Conservation (phyloP, 2,888 invertebrate species). For the Aelia acuminata region DNA sequence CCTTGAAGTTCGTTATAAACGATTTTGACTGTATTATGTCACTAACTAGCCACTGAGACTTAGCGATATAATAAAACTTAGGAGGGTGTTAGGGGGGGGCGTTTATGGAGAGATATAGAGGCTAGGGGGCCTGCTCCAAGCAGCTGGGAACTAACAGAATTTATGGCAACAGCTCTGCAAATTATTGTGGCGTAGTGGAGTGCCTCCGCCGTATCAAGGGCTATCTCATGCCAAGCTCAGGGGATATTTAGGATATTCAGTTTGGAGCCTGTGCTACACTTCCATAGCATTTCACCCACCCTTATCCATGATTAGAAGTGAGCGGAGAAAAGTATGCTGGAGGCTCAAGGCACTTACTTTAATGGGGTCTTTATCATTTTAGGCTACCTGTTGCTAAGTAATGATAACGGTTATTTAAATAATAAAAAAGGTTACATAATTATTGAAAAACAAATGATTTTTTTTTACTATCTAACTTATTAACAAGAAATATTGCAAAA, state of each 20-base stretch:
- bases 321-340: too few relatives aligned
- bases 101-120: neutral
- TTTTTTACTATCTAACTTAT: too few relatives aligned
- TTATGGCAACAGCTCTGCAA: neutral
- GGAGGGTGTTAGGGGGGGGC: too few relatives aligned
- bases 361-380: too few relatives aligned
- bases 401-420: too few relatives aligned
- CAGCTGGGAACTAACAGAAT: conserved; percentile 12
- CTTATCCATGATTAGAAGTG: neutral
- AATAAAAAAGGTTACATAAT: too few relatives aligned
- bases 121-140: neutral
- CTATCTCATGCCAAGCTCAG: neutral
- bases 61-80: neutral
- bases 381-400: too few relatives aligned
- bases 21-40: neutral
- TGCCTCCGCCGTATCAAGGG: neutral
- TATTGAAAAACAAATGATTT: too few relatives aligned
- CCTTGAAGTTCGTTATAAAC: too few relatives aligned
- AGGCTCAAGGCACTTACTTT: too few relatives aligned
- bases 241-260: too few relatives aligned
- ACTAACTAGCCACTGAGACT: neutral
- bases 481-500: too few relatives aligned
- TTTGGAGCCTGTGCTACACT: neutral
- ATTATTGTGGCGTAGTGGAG: conserved; percentile 20
- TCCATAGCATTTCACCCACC: neutral